These are phyloP conservation scores for Cryptus viduatorius DNA, from an alignment of 2,888 invertebrate genomes.

Conservation along the genomic window DNA sequence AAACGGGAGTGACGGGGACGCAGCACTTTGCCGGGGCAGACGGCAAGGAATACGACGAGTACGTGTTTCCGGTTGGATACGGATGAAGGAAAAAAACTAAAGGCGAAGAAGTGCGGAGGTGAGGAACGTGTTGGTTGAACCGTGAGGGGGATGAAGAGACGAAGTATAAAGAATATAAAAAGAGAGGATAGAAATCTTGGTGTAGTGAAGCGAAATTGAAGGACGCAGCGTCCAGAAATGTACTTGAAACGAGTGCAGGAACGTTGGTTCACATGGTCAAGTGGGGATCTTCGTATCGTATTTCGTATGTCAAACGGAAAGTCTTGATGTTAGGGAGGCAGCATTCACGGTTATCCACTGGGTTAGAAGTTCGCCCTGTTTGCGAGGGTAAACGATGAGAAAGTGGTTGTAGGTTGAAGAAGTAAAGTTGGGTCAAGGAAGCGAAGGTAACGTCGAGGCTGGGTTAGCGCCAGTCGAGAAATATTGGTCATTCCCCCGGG, in stretches of 20 bases:
- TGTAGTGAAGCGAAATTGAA: conserved; percentile 5
- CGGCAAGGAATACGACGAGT: conserved; percentile 35
- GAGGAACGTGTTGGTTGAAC: conserved; percentile 4
- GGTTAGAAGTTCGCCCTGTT: conserved; percentile 16
- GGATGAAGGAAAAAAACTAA: background rate
- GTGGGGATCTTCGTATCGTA: conserved; percentile 5
- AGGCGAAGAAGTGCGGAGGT: background rate
- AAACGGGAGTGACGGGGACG: background rate
- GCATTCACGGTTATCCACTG: conserved; percentile 36
- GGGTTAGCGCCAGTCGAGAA: conserved; percentile 64
- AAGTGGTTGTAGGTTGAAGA: conserved; percentile 50
- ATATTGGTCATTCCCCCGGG: conserved; percentile 75
- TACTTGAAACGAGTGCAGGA: background rate
- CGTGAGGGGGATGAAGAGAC: conserved; percentile 25
- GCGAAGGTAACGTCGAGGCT: conserved; percentile 26
- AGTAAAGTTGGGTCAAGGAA: background rate
- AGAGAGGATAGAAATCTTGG: conserved; percentile 17
- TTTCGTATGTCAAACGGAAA: conserved; percentile 50
- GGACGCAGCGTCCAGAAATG: conserved; percentile 20
- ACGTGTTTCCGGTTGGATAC: conserved; percentile 45
- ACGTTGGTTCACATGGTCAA: background rate
- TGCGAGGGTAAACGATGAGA: conserved; percentile 58
- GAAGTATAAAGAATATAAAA: conserved; percentile 12
- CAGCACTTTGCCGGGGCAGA: conserved; percentile 47
- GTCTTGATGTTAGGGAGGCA: background rate